A percentile compares a stretch with the other conserved stretches of the same genome.
Conservation (phyloP, 1,140 invertebrate genomes). For the Anastrepha ludens region DNA sequence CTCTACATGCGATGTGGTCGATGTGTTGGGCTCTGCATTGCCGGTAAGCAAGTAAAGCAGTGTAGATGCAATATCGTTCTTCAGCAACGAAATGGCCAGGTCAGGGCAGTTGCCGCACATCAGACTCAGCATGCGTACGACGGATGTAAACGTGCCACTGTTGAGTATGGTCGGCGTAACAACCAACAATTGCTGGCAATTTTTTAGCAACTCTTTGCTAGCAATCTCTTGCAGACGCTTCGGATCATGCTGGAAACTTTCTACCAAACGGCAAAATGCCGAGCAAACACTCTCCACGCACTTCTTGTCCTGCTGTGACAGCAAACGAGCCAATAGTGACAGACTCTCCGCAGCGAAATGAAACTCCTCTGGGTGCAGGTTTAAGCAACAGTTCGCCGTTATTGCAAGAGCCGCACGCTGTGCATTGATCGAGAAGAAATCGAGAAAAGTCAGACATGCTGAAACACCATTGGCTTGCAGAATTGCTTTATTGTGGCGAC, state of each 20-base stretch:
- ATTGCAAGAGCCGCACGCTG: conserved; percentile 95
- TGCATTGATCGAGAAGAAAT: conserved; percentile 98
- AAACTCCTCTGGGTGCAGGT: conserved; percentile 94
- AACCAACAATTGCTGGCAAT: conserved; percentile 94
- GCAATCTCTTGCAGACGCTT: conserved; percentile 95
- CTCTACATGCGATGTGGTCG: conserved; percentile 81
- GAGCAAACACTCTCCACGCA: conserved; percentile 97
- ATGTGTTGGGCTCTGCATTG: conserved; percentile 78
- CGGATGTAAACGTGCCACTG: conserved; percentile 95
- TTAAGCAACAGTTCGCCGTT: conserved; percentile 97
- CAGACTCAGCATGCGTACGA: conserved; percentile 94
- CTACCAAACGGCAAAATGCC: conserved; percentile 95
- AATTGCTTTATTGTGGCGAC: conserved; percentile 97
- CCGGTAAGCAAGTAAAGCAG: conserved; percentile 93
- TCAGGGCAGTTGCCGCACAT: conserved; percentile 96
- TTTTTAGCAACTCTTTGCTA: conserved; percentile 91
- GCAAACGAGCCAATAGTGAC: conserved; percentile 85
- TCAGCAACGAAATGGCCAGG: conserved; percentile 90
- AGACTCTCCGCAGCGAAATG: conserved; percentile 92
- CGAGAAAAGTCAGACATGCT: conserved; percentile 95
- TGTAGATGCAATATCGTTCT: conserved; percentile 96
- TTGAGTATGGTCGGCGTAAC: conserved; percentile 94
- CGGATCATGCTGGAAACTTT: conserved; percentile 96
- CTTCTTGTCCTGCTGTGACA: conserved; percentile 97
- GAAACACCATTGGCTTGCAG: conserved; percentile 95